Evolutionary conservation across 2,888 invertebrate species (phyloP), one percentile per base, ranked within the genome.

Genomic region (Adineta ricciae): DNA sequence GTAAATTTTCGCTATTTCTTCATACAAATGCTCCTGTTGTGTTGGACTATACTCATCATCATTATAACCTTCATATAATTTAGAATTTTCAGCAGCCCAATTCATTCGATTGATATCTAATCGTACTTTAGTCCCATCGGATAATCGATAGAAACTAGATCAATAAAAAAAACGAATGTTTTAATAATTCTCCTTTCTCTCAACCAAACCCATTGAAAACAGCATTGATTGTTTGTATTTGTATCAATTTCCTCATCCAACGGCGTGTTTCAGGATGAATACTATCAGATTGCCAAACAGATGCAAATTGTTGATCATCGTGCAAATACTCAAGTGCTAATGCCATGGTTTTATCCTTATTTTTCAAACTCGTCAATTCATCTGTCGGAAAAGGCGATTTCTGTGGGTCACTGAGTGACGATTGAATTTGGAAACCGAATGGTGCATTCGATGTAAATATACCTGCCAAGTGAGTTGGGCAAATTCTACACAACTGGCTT

Each of bases 211-310:
- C n/a, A 64, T 64, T 64, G 14, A 11, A 36, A 24, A 73, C 41
- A 41, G 73, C 36, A 73, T 73, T 73, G 21, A 73, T 73, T 19
- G 73, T 73, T 73, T 73, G 73, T 38, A 73, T 73, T 73, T 73
- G 73, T 38, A 41, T 24, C 36, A 36, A 21, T 41, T 38, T 73
- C 38, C 73, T 36, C 11, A 73, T 1, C 8, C 36, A 41, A 73
- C 73, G 73, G 19, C 73, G 73, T 41, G 24, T 38, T 2, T 73
- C 41, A 24, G 73, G 41, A 36, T 73, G 38, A 36, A 73, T 73
- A 11, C 24, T 8, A 41, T 21, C 38, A 4, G 73, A 73, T 19
- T 73, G 36, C 41, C 38, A 73, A 24, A 36, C 8, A 9, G 21
- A 8, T 73, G 73, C 36, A 73, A 38, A 73, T 19, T 19, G 1